A percentile compares a stretch with the other conserved stretches of the same genome.
Evolutionary conservation across 2,113 vertebrate genomes (phyloP).

Genomic region (Recurvirostra avosetta): DNA sequence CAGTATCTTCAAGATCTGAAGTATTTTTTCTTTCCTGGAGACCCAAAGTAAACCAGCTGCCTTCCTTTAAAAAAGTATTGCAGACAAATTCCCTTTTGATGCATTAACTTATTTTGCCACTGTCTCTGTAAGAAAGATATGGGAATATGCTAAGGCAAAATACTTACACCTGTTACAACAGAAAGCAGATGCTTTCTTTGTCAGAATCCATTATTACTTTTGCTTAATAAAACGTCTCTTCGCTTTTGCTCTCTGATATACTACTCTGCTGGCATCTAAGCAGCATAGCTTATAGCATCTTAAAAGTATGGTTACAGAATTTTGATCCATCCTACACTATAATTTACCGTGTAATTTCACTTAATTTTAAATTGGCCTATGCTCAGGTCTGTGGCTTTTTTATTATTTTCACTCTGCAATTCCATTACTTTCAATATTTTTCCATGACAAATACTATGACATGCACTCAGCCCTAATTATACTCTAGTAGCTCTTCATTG

Average conservation of each 20-base stretch:
- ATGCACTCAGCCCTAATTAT: neutral
- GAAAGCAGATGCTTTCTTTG: neutral
- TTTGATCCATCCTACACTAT: neutral
- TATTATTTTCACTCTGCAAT: conserved; percentile 1
- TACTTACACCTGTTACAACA: neutral
- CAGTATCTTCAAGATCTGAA: neutral
- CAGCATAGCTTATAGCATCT: neutral
- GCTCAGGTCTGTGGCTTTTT: neutral
- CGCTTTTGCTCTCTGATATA: neutral
- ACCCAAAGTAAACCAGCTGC: neutral
- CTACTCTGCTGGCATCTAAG: neutral
- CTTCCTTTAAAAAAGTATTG: neutral
- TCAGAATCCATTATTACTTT: conserved; percentile 5
- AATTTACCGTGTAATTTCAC: neutral
- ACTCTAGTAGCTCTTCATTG: neutral
- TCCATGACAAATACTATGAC: conserved; percentile 22
- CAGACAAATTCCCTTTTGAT: neutral
- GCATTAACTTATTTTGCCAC: neutral
- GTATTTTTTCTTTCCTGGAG: neutral
- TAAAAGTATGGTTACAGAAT: neutral
- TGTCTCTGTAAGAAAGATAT: neutral
- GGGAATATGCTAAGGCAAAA: neutral
- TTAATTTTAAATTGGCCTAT: conserved; percentile 28
- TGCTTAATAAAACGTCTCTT: neutral
- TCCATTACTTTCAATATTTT: conserved; percentile 27